Percentiles rank a stretch among this genome's conserved stretches.
phyloP scores from a whole-genome alignment of 2,888 invertebrate species.

The Campopleginae sp. region DNA sequence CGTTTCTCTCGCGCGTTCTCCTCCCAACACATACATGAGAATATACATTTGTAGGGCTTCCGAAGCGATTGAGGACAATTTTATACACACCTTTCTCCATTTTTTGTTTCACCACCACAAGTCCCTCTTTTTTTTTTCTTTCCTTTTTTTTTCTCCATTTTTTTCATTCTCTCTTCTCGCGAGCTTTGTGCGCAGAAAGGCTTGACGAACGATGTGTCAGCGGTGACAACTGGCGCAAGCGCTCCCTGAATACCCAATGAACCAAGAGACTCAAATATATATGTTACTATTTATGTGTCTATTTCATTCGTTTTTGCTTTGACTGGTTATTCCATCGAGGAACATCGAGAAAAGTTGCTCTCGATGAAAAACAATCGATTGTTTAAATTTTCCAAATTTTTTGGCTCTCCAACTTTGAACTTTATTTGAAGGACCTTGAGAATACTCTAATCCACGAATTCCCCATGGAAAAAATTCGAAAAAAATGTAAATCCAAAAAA shows the following conservation, averaged over 20 bases:
- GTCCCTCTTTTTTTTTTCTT: conserved; percentile 51
- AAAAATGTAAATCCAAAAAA: background rate
- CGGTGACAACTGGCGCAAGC: conserved; percentile 84
- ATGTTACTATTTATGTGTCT: conserved; percentile 30
- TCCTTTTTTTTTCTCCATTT: conserved; percentile 15
- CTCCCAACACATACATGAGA: background rate
- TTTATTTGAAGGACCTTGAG: background rate
- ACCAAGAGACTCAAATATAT: conserved; percentile 65
- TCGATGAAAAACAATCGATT: background rate
- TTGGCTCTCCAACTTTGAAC: background rate
- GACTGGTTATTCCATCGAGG: background rate
- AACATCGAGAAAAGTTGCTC: background rate
- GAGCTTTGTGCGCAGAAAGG: conserved; percentile 81
- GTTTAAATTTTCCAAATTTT: background rate
- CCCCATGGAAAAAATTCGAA: background rate
- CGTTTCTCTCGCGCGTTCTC: conserved; percentile 20
- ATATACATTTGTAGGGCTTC: conserved; percentile 16
- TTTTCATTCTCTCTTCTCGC: conserved; percentile 38
- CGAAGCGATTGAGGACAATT: conserved; percentile 32
- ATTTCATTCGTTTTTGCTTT: conserved; percentile 14
- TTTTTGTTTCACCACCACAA: conserved; percentile 8
- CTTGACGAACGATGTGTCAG: conserved; percentile 84
- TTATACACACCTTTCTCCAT: conserved; percentile 32
- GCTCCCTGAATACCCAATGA: conserved; percentile 83
- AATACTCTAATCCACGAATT: background rate